These are phyloP conservation scores for Aphelinus atriplicis DNA, from an alignment of 1,140 invertebrate genomes.

Conservation along the genomic window DNA sequence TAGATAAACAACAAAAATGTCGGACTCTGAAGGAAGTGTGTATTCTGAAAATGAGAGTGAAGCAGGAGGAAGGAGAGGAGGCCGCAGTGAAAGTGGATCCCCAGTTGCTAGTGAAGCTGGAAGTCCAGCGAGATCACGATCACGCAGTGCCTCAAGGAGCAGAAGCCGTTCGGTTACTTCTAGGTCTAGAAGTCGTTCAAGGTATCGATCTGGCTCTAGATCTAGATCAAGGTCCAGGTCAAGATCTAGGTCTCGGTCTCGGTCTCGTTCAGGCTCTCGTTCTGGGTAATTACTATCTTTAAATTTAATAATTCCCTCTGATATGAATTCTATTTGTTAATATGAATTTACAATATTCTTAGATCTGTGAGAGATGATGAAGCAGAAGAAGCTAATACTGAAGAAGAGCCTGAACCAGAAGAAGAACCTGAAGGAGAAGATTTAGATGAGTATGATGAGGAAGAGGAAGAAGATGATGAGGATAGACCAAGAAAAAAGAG, in stretches of 20 bases:
- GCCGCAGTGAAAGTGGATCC: slow-evolving; percentile 47
- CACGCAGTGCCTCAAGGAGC: slow-evolving; percentile 43
- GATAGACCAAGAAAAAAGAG: slow-evolving; percentile 77
- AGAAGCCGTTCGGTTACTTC: slow-evolving; percentile 49
- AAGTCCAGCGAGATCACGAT: slow-evolving; percentile 41
- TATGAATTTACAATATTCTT: slow-evolving; percentile 6
- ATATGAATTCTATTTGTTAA: too few species aligned
- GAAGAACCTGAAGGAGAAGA: slow-evolving; percentile 60
- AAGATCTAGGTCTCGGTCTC: slow-evolving; percentile 40
- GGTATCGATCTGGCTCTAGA: slow-evolving; percentile 44
- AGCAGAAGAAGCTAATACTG: slow-evolving; percentile 56
- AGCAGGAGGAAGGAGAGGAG: slow-evolving; percentile 41
- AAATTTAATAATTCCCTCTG: too few species aligned
- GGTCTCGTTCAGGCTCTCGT: slow-evolving; percentile 43
- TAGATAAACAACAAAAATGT: slow-evolving; percentile 46
- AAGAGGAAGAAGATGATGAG: slow-evolving; percentile 55
- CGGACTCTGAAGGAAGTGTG: slow-evolving; percentile 55
- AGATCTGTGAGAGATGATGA: slow-evolving; percentile 51
- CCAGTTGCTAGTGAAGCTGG: slow-evolving; percentile 42
- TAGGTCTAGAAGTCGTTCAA: slow-evolving; percentile 47
- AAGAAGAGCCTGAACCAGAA: slow-evolving; percentile 54
- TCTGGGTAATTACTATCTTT: slow-evolving; percentile 44
- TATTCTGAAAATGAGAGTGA: slow-evolving; percentile 55
- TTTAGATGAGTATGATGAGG: slow-evolving; percentile 55
- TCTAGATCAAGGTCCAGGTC: slow-evolving; percentile 41